phyloP scores from a whole-genome alignment of 2,113 vertebrate genomes.

The Clarias macrocephalus region DNA sequence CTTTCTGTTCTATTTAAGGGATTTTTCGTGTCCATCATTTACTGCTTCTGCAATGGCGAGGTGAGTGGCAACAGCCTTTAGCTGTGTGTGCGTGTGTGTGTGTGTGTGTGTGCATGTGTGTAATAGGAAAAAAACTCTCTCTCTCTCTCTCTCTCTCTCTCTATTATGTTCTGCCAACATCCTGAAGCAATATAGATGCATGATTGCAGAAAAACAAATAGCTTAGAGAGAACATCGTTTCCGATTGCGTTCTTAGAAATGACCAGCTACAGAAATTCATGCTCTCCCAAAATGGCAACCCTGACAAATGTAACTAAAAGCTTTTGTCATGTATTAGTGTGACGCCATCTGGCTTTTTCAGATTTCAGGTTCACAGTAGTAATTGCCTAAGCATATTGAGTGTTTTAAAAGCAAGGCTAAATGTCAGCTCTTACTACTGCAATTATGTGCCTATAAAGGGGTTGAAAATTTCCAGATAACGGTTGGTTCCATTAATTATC shows the following conservation, averaged over 20 bases:
- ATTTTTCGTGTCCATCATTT: slow-evolving; percentile 90
- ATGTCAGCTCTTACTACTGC: not conserved
- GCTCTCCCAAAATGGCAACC: not conserved
- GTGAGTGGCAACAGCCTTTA: slow-evolving; percentile 68
- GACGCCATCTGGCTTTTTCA: not conserved
- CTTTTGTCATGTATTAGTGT: not conserved
- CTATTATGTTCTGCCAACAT: not conserved
- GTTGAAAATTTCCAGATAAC: not conserved
- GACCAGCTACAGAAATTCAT: not conserved
- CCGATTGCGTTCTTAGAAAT: not conserved
- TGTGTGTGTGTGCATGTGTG: not conserved
- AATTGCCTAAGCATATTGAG: not conserved
- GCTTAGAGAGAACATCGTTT: not conserved
- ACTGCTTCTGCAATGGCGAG: slow-evolving; percentile 91
- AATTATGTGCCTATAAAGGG: not conserved
- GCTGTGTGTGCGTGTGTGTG: not conserved
- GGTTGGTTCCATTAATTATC: not conserved
- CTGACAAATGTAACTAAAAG: not conserved
- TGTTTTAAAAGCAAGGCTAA: not conserved
- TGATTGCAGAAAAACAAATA: not conserved
- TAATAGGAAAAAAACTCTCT: not conserved
- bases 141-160: not conserved
- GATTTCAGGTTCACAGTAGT: not conserved
- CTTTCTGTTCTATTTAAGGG: slow-evolving; percentile 70
- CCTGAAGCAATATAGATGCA: not conserved